Evolutionary conservation across 2,113 vertebrate genomes (phyloP), one percentile per base, ranked within the genome.

Genomic region (Brachypteracias leptosomus): DNA sequence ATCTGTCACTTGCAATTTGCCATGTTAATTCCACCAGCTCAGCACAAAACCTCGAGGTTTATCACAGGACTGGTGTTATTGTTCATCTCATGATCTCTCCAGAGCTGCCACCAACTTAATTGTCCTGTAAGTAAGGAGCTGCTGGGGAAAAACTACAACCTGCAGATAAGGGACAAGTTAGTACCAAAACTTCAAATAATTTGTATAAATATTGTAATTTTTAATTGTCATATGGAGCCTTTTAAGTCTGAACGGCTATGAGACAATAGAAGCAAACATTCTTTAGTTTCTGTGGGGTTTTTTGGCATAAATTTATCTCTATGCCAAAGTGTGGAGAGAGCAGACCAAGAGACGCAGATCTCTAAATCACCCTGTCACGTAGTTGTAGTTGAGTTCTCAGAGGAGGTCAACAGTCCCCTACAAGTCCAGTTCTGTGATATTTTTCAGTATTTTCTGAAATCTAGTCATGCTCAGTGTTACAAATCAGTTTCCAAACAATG

Each of bases 271-370:
- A 65, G 25, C 4, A 51, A 76, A 44, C 7, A 4, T 6, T 31
- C 9, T 46, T 85, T 6, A 3, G 0, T 29, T 65, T 57, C 17
- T 66, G 9, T 6, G 25, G 10, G 2, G 0, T 47, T 47, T 18
- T 91, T 76, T 81, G 42, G 51, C 31, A n/a, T n/a, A n/a, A n/a
- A n/a, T n/a, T n/a, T n/a, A n/a, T n/a, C n/a, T n/a, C n/a, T n/a
- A n/a, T 55, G 44, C 4, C 20, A 3, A 15, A 17, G 7, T 9
- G 3, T 44, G 65, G 67, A 47, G 67, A 59, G 31, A 16, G 40
- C 13, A 42, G 61, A 26, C 4, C 1, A 4, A 36, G 76, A 65
- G 33, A 13, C 26, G 44, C 28, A 71, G 52, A 3, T 20, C 55
- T 35, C 8, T 38, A 25, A 26, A 24, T 57, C 28, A 22, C 21